Conservation (phyloP, 2,113 vertebrate genomes). For the Elgaria multicarinata region DNA sequence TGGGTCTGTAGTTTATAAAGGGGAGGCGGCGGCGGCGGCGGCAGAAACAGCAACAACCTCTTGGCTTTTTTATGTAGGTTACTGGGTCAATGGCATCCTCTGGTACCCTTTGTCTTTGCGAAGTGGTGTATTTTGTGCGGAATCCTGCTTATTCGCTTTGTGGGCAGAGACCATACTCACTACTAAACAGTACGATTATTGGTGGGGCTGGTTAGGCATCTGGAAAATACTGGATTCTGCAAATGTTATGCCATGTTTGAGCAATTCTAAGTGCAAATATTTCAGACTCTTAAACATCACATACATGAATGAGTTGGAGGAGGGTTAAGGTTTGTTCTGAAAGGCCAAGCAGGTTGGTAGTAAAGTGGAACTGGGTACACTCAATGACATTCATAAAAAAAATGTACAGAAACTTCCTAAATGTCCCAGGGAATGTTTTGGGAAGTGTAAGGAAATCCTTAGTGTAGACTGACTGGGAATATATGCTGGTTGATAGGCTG, state of each 20-base stretch:
- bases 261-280: not conserved
- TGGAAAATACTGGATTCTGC: not conserved
- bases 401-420: not conserved
- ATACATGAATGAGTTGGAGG: not conserved
- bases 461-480: not conserved
- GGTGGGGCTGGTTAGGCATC: not conserved
- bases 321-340: not conserved
- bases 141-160: not conserved
- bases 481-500: not conserved
- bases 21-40: not conserved
- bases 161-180: not conserved
- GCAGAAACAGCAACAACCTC: no score
- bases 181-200: not conserved
- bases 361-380: not conserved
- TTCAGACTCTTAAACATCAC: not conserved
- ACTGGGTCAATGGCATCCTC: slow-evolving; percentile 57
- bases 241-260: not conserved
- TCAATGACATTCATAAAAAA: not conserved
- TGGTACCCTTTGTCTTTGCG: not conserved
- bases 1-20: not conserved
- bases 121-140: not conserved
- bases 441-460: not conserved
- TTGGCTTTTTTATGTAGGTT: slow-evolving; percentile 55
- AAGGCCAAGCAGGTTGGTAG: not conserved
- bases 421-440: not conserved